Base-by-base conservation (phyloP, 2,797 vertebrate species). In the Sebastes flavidus region DNA sequence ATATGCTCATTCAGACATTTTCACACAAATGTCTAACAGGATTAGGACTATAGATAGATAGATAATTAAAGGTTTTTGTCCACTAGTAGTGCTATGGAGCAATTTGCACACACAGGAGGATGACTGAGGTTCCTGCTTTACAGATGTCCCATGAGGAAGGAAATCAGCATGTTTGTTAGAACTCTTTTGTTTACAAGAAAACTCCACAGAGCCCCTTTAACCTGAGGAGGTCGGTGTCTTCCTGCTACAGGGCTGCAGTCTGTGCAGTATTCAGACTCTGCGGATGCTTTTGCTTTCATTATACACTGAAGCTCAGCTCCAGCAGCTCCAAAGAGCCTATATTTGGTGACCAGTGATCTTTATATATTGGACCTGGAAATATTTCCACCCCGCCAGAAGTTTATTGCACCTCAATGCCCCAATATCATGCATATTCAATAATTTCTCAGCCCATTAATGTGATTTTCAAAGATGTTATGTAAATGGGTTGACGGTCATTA, bases 401-500 rank as follows among this genome's bases (percentile, higher is more conserved):
- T 77, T 22, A 59, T 67, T 80, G 24, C n/a, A 78, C 34, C 20
- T 36, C 42, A 67, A 1, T 63, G 9, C 22, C 61, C 11, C 8
- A 54, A 10, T 60, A 8, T 10, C 29, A 55, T 80, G 22, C 56
- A 75, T 56, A 74, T 66, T 72, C 12, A 75, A 32, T 54, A 2
- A 25, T 72, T 38, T 66, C 9, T 24, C 18, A 62, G 22, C 12
- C 38, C 61, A 12, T 67, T 12, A 32, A 67, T 1, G 6, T 0
- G 29, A 67, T 70, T 83, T 72, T 81, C 7, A 79, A 72, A 25
- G 54, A 63, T 80, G 38, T 55, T n/a, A 86, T 80, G 70, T 72
- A 75, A 81, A 78, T 56, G 27, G 4, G 2, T 36, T 75, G 54
- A 75, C 72, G 66, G 74, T 81, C 69, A 65, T 73, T 72, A 61